Base-by-base conservation (phyloP, 1,140 invertebrate species). In the Apis dorsata region DNA sequence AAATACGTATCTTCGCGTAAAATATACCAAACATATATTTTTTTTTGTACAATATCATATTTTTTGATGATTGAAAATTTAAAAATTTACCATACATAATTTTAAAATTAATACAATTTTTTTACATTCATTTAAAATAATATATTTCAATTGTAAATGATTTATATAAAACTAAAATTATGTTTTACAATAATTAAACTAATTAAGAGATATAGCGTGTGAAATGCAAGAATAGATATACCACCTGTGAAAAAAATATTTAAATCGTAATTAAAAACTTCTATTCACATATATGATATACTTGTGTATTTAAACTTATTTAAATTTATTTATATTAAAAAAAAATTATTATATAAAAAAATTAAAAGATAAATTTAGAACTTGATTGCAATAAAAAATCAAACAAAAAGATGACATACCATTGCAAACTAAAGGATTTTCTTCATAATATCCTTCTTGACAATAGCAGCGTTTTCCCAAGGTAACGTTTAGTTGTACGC, bases 381-480 rank as follows among this genome's bases (percentile, higher is more conserved):
- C 49, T 17, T 15, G 49, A 19, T 59, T 17, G 34, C 34, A 66
- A 55, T 15, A 78, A 11, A 4, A 1, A 5, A 70, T 24, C 7
- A n/a, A 71, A 11, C 21, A 17, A 51, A 24, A 73, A 21, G 55
- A 49, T 75, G 15, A 86, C 79, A 74, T 87, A 94, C 94, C 92
- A 81, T 83, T 94, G 79, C 94, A 94, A 75, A 85, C 81, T 49
- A 90, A 86, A 21, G n/a, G 60, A 75, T 91, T 84, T 15, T 92
- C 92, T 82, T 94, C 93, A 17, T 83, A 85, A 79, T 92, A 94
- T 70, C 92, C 93, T 51, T 91, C 90, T 84, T 84, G 90, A 68
- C 94, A 94, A 51, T 91, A 90, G 87, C 94, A 94, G 10, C 91
- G 92, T 90, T 90, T 94, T n/a, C 89, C 92, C 53, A 85, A 57